Evolutionary conservation across 2,888 invertebrate genomes (phyloP), one percentile per base, ranked within the genome.

Genomic region (Norana najaformis): DNA sequence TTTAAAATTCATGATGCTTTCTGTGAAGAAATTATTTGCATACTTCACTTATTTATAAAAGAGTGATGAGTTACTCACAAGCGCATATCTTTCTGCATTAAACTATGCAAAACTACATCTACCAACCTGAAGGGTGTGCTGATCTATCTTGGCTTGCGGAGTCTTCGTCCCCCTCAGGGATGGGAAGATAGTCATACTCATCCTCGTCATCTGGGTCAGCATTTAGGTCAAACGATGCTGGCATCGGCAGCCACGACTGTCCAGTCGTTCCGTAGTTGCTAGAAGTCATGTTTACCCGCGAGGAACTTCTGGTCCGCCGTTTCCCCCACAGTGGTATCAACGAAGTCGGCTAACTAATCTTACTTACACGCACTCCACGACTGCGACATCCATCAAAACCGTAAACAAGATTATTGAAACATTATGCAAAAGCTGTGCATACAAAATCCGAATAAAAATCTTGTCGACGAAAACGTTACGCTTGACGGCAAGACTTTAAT

Each of bases 121-220:
- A 34, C 39, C n/a, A 8, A 88, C 47, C 39, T 39, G 41, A 35
- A n/a, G 38, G n/a, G 34, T 23, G 30, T 53, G 30, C 41, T n/a
- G n/a, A n/a, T 47, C 35, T 39, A 53, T 13, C 83, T 83, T 69
- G 69, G 69, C 69, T 69, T 69, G 69, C 30, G 69, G 23, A 5
- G 37, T 88, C 69, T 35, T 88, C 91, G 34, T 90, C 91, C n/a
- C 89, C 85, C 53, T 91, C 91, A 1, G 91, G 91, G 38, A 91
- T 37, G 30, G 90, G 89, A 34, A 91, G 89, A 38, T 90, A 90
- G 47, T 91, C 91, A 85, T 90, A 91, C 39, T 91, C 91, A 47
- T 91, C 91, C 38, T 91, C 91, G 8, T 90, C 91, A 16, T 90
- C 89, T 20, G 47, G 39, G 20, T 47, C 88, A 37, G 35, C 85